Evolutionary conservation across 2,888 invertebrate species (phyloP), one percentile per base, ranked within the genome.

Genomic region (Lathronympha strigana): DNA sequence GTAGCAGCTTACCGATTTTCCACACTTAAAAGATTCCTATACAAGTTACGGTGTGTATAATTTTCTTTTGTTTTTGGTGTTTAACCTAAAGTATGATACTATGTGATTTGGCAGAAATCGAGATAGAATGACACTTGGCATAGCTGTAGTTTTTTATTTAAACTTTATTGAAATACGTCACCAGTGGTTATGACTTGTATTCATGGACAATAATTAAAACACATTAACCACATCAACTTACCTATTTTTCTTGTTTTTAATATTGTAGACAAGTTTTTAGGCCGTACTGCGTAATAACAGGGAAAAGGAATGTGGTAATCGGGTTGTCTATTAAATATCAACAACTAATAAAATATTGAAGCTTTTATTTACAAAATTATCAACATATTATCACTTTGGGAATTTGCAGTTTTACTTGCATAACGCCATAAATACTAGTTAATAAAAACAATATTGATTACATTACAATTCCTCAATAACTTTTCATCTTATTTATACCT

Each of bases 331-430:
- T 25, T 17, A 31, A 57, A 57, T 43, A 45, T 31, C 28, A 82
- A 78, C 70, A 75, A 68, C 73, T 73, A 71, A 76, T 83, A 86
- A 90, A 91, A 90, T 90, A 88, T 90, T 83, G 91, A 92, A 92
- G 92, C 92, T 89, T 92, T 92, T 92, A 92, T 92, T 91, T 92
- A 90, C 90, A 92, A 92, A 91, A 91, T 90, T 90, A 90, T 83
- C 88, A 92, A 91, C 90, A 87, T 90, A 89, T 88, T 92, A 92
- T 91, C 91, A 91, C 91, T 90, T 92, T 91, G 88, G 90, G 89
- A 89, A 88, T 89, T 89, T 84, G 90, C 90, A 90, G 88, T 90
- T 89, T 88, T 81, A 90, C 85, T 89, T 88, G 88, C 87, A 88
- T 90, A 90, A 88, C 88, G 86, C 87, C 76, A 81, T 87, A 84